Evolutionary conservation across 2,888 invertebrate species (phyloP), one percentile per base, ranked within the genome.

Genomic region (Drosophila tanythrix): DNA sequence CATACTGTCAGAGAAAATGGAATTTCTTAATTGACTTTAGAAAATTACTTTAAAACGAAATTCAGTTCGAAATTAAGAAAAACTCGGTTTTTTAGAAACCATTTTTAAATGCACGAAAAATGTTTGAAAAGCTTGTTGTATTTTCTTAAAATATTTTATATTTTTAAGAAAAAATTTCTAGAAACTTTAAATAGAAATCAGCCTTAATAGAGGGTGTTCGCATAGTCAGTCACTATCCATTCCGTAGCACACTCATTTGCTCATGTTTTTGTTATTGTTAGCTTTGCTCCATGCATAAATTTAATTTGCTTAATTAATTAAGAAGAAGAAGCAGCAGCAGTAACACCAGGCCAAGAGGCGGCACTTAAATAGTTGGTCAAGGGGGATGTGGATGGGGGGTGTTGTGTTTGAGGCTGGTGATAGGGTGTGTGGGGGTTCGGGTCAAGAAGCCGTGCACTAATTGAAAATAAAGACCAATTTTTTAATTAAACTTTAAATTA

Each of bases 401-500:
- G 4, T 8, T 48, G 29, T 10, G 13, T 29, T 27, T n/a, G 5
- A 52, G 27, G 46, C 53, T 25, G 56, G n/a, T 10, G 35, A 51
- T 43, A 6, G 18, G 60, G 40, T 31, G 35, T 11, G 21, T 7
- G 15, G 53, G 25, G 25, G 53, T 25, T 55, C 48, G 56, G 59
- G 38, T 46, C 57, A 56, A 38, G 61, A 52, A 57, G 70, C 58
- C 63, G 31, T 53, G 65, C 64, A 71, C 87, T 90, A 86, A 86
- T 86, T 86, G 86, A 86, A 86, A 86, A 86, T 86, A 86, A 86
- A 83, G 86, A 83, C 87, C 86, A 86, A 88, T 90, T 86, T 90
- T 86, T 90, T 86, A 90, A 86, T 86, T 86, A 90, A 86, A 90
- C 81, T 90, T 86, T 86, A 86, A 86, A 90, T 86, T 86, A 86